A percentile compares a stretch with the other conserved stretches of the same genome.
These are phyloP conservation scores for Apotomis turbidana DNA, from an alignment of 2,888 invertebrate genomes.

Conservation along the genomic window DNA sequence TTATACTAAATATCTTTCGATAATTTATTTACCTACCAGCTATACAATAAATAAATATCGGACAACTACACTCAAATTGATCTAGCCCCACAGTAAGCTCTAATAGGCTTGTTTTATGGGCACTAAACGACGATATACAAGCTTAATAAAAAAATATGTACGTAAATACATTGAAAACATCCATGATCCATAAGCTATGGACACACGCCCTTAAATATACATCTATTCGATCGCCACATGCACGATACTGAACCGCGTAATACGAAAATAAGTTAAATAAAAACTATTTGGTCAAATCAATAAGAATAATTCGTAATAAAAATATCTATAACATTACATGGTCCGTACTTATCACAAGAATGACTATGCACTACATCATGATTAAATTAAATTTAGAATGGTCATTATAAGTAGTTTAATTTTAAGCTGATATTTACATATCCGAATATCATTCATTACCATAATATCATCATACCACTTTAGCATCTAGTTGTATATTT, in stretches of 20 bases:
- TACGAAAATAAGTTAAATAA: conserved; percentile 22
- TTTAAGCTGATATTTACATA: conserved; percentile 14
- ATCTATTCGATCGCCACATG: conserved; percentile 8
- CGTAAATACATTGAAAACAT: too few relatives aligned
- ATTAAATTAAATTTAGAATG: conserved; percentile 16
- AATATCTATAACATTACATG: conserved; percentile 46
- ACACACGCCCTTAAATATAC: too few relatives aligned
- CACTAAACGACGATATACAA: too few relatives aligned
- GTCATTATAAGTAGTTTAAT: background rate
- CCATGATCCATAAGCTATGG: too few relatives aligned
- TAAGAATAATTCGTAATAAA: conserved; percentile 46
- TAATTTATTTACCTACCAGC: too few relatives aligned
- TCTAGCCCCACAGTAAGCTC: too few relatives aligned
- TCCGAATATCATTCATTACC: background rate
- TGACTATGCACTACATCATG: conserved; percentile 45
- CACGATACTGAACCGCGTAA: conserved; percentile 19
- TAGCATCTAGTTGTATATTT: background rate
- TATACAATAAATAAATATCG: too few relatives aligned
- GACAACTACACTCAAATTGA: too few relatives aligned
- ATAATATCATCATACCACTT: background rate
- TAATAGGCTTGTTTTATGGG: too few relatives aligned
- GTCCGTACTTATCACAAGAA: conserved; percentile 52
- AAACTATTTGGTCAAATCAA: conserved; percentile 34
- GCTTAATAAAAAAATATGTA: too few relatives aligned
- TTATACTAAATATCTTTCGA: too few relatives aligned